Evolutionary conservation across 37 sponge, comb jelly and placozoan genomes (phyloP), one percentile per base, ranked within the genome.

Genomic region (Ephydatia muelleri): DNA sequence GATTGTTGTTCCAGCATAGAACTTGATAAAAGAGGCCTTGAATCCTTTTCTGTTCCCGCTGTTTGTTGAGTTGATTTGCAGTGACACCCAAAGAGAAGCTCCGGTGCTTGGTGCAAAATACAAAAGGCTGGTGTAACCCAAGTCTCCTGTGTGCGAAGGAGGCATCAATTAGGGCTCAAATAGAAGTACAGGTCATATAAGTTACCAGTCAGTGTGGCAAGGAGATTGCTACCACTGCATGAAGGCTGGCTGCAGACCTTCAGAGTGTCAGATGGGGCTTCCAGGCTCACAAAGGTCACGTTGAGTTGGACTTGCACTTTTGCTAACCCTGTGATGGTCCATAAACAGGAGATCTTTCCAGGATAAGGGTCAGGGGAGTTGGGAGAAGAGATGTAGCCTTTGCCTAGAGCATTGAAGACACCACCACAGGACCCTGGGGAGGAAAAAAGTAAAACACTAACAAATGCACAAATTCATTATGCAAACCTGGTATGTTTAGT

Each of bases 351-450:
- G 23, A 89, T 65, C 48, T 89, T 65, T 35, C 57, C 39, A 2
- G 85, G 90, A 49, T 89, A 89, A 9, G 49, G 29, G 0, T 68
- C 5, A 3, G 90, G 90, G 38, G 32, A 84, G 68, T 73, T 75
- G 49, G 90, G 90, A 4, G 90, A 84, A 5, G 72, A 47, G 68
- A 89, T 23, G 0, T 2, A 31, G n/a, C 30, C 72, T 27, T 31
- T 28, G 28, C 80, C 80, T 23, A 28, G 48, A 5, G 49, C n/a
- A 57, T 30, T 80, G 57, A 5, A 32, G n/a, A 8, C 43, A 3
- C 80, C 76, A 6, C 90, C 90, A 84, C 90, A 89, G 25, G 76
- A 84, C 11, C 85, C 90, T 89, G 48, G 9, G 77, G 3, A 33
- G 3, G 3, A 28, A 30, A 28, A 65, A 0, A 57, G 8, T 43